phyloP scores from a whole-genome alignment of 2,113 vertebrate genomes.

The Nothobranchius furzeri region DNA sequence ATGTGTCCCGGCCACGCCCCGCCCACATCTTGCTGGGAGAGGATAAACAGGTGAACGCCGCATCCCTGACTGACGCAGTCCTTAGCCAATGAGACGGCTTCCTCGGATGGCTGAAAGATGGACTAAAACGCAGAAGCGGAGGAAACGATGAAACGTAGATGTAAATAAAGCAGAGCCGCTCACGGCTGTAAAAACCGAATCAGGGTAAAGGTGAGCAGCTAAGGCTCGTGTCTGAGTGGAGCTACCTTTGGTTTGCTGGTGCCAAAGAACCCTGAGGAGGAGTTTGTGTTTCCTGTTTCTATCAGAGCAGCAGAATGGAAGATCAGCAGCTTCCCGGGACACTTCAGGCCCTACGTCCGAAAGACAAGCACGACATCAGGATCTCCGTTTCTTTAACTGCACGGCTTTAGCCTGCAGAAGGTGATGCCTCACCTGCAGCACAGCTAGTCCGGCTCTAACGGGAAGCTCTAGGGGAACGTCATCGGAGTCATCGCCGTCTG shows the following conservation, averaged over 20 bases:
- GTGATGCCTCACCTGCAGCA: conserved; percentile 71
- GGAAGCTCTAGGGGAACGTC: conserved; percentile 67
- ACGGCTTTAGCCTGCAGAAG: background rate
- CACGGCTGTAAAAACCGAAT: no score
- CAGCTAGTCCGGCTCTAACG: conserved; percentile 69
- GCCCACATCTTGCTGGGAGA: conserved; percentile 77
- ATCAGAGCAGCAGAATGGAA: conserved; percentile 75
- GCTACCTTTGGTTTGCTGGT: conserved; percentile 76
- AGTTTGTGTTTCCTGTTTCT: conserved; percentile 49
- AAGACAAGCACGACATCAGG: fast-evolving
- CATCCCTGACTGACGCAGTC: conserved; percentile 79
- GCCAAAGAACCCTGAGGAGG: conserved; percentile 75
- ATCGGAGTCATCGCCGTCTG: conserved; percentile 41
- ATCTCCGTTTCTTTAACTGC: background rate
- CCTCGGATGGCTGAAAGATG: conserved; percentile 78
- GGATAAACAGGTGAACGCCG: conserved; percentile 77
- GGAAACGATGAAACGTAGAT: background rate
- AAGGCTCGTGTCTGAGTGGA: no score
- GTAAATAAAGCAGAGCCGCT: no score
- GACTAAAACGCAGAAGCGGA: conserved; percentile 50
- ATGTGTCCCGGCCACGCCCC: conserved; percentile 79
- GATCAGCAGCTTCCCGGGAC: conserved; percentile 79
- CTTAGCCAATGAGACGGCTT: conserved; percentile 67
- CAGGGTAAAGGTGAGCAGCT: no score
- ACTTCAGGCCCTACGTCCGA: conserved; percentile 59